Conservation (phyloP, 2,113 vertebrate species). For the Panthera leo region DNA sequence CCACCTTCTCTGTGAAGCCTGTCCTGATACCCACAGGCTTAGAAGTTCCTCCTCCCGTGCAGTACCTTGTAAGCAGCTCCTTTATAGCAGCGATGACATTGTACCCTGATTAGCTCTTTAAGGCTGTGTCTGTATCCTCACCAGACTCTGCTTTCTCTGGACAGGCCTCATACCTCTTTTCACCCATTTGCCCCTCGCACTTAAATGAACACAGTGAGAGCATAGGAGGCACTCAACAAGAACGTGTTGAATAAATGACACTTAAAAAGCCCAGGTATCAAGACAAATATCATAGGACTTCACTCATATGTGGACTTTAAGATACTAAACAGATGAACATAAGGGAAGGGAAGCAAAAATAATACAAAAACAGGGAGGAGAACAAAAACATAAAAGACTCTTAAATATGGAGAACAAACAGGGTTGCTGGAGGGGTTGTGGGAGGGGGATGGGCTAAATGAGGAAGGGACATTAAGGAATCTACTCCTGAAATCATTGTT, state of each 20-base stretch:
- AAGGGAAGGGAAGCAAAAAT: no score
- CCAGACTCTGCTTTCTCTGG: not conserved
- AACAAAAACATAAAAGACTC: no score
- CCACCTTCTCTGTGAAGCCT: not conserved
- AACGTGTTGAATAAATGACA: not conserved
- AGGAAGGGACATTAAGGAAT: no score
- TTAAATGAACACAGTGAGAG: not conserved
- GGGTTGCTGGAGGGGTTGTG: no score
- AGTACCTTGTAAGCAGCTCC: not conserved
- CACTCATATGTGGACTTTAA: no score
- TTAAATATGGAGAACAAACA: no score
- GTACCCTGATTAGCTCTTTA: not conserved
- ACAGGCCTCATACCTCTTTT: not conserved
- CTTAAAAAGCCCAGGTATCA: not conserved
- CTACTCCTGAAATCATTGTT: no score
- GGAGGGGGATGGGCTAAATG: no score
- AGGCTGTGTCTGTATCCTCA: not conserved
- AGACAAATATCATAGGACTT: no score
- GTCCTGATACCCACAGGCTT: not conserved
- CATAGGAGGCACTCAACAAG: not conserved
- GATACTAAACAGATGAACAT: no score
- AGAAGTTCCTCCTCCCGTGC: not conserved
- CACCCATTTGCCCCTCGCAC: not conserved
- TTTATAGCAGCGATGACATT: not conserved
- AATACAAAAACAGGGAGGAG: no score